A percentile compares a stretch with the other conserved stretches of the same genome.
Conservation (phyloP, 2,888 invertebrate genomes). For the Drosophila conformis region DNA sequence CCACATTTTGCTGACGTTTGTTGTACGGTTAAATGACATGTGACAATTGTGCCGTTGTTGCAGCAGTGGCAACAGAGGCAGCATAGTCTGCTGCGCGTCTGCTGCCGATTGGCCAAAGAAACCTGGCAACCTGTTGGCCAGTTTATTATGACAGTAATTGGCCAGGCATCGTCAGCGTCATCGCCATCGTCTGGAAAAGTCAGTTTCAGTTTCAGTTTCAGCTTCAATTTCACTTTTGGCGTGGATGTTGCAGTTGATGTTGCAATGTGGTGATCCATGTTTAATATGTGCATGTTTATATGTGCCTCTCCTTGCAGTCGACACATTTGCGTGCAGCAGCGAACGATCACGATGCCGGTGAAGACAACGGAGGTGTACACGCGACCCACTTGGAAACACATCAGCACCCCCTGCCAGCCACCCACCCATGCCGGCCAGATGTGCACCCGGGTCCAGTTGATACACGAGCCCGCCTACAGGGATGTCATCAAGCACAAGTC, state of each 20-base stretch:
- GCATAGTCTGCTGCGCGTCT: conserved; percentile 47
- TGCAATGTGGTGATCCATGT: conserved; percentile 23
- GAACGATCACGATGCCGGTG: conserved; percentile 85
- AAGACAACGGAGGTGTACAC: conserved; percentile 86
- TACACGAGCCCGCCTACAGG: conserved; percentile 86
- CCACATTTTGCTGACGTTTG: conserved; percentile 41
- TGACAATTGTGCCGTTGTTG: conserved; percentile 48
- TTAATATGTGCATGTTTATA: not conserved
- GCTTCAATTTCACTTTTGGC: conserved; percentile 56
- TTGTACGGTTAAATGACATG: conserved; percentile 39
- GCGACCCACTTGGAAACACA: conserved; percentile 86
- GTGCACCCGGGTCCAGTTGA: conserved; percentile 86
- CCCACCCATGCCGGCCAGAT: conserved; percentile 85
- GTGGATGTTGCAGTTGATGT: conserved; percentile 40
- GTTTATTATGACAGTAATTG: conserved; percentile 76
- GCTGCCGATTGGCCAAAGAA: not conserved
- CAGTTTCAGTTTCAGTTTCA: conserved; percentile 38
- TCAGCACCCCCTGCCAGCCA: conserved; percentile 85
- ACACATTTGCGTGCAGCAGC: conserved; percentile 86
- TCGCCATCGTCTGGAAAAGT: conserved; percentile 65
- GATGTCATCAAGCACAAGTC: conserved; percentile 85
- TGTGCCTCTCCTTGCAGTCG: conserved; percentile 82
- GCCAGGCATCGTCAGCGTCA: conserved; percentile 27
- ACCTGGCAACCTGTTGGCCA: conserved; percentile 62
- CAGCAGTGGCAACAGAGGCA: conserved; percentile 16